Percentiles rank a stretch among this genome's conserved stretches.
These are phyloP conservation scores for Microcebus murinus DNA, from an alignment of 2,113 vertebrate species.

Conservation along the genomic window DNA sequence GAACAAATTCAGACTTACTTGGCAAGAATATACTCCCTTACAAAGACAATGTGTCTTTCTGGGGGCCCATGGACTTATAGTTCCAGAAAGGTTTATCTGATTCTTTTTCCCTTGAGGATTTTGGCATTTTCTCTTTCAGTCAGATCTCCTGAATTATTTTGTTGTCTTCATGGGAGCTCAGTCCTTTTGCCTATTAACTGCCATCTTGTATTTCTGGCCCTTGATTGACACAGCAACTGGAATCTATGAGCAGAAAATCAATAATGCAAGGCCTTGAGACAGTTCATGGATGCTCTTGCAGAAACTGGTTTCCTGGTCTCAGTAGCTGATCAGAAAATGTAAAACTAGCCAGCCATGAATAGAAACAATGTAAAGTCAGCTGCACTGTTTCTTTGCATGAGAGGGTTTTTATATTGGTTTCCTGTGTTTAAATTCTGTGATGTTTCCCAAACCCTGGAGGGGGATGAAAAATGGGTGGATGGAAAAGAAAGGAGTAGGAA, in stretches of 20 bases:
- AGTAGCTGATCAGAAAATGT: conserved; percentile 91
- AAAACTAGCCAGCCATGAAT: conserved; percentile 92
- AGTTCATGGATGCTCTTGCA: conserved; percentile 88
- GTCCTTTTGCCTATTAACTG: conserved; percentile 89
- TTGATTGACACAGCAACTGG: conserved; percentile 93
- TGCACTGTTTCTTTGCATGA: conserved; percentile 84
- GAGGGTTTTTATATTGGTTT: conserved; percentile 86
- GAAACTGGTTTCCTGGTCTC: conserved; percentile 90
- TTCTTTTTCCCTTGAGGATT: conserved; percentile 67
- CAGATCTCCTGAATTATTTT: conserved; percentile 74
- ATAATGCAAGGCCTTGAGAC: conserved; percentile 91
- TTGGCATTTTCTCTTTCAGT: conserved; percentile 59
- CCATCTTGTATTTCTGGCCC: conserved; percentile 92
- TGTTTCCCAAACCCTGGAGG: conserved; percentile 74
- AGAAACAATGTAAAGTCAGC: conserved; percentile 92
- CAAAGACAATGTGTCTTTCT: background rate
- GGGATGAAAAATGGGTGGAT: conserved; percentile 8
- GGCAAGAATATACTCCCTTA: background rate
- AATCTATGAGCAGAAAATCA: conserved; percentile 92
- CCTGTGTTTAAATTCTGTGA: conserved; percentile 81
- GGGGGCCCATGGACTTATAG: background rate
- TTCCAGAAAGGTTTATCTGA: conserved; percentile 55
- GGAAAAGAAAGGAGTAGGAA: background rate
- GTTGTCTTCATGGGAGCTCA: conserved; percentile 83
- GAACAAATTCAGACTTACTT: conserved; percentile 24